Evolutionary conservation across 2,888 invertebrate species (phyloP), one percentile per base, ranked within the genome.

Genomic region (Sinodicranocentrus sp.): DNA sequence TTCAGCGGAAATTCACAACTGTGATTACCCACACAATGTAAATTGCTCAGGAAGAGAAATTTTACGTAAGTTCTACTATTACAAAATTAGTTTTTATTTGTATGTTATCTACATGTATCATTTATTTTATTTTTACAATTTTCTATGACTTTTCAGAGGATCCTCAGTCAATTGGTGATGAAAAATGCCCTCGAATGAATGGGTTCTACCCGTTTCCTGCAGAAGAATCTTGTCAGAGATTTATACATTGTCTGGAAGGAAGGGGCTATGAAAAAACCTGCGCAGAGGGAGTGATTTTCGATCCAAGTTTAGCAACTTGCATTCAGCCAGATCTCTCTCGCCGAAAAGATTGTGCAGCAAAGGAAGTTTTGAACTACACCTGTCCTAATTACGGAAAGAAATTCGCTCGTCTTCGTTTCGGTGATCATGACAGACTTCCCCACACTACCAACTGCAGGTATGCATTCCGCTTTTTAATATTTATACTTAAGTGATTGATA

Each of bases 11-110:
- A 91, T 92, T 1, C 93, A 93, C 23, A 95, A 95, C 1, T 97
- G 97, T 90, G 94, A 94, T 89, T 97, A 96, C 91, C 96, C 96
- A 68, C 94, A 94, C 84, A 96, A 96, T 88, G 94, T 96, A 5
- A 92, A 94, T 85, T 97, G 97, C 89, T 92, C 92, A 1, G 94
- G 94, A 88, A 92, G 96, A 86, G 92, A 94, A 3, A 91, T 92
- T 33, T 91, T 93, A 75, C 95, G 94, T 94, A 91, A 93, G 93
- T 93, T 61, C n/a, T n/a, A n/a, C n/a, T n/a, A n/a, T n/a, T n/a
- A n/a, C n/a, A n/a, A n/a, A n/a, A n/a, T n/a, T n/a, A n/a, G n/a
- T n/a, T n/a, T n/a, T n/a, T n/a, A n/a, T n/a, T n/a, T n/a, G n/a
- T n/a, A n/a, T n/a, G n/a, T n/a, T n/a, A n/a, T n/a, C n/a, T n/a